Conservation (phyloP, 2,797 vertebrate genomes). For the Garrulus glandarius region DNA sequence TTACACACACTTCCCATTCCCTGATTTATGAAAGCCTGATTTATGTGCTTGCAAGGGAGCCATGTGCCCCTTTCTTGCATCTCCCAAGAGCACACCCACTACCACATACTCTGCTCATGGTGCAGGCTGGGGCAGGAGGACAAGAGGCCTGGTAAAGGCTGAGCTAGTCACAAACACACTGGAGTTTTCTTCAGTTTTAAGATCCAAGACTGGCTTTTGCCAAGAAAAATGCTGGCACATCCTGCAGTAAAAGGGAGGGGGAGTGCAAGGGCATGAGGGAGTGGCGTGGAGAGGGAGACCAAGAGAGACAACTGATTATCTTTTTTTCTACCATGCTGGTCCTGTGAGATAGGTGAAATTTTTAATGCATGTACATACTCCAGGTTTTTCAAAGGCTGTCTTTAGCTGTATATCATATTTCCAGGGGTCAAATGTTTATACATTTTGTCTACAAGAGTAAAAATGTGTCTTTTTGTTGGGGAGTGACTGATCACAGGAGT, state of each 20-base stretch:
- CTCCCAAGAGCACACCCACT: neutral
- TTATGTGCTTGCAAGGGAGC: neutral
- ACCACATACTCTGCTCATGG: rapidly evolving
- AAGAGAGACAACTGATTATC: neutral
- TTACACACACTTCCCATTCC: neutral
- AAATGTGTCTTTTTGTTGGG: constrained; percentile 12
- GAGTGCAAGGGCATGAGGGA: neutral
- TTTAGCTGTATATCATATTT: constrained; percentile 24
- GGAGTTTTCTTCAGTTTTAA: neutral
- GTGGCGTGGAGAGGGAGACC: neutral
- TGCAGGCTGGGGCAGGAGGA: rapidly evolving
- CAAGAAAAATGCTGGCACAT: constrained; percentile 53
- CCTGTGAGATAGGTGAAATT: constrained; percentile 14
- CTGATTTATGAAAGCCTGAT: neutral
- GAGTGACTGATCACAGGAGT: neutral
- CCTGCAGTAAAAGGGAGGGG: neutral
- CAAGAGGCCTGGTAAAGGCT: neutral
- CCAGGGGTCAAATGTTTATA: constrained; percentile 33
- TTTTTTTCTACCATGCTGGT: neutral
- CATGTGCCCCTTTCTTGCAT: neutral
- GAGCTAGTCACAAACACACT: neutral
- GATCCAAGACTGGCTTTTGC: constrained; percentile 9
- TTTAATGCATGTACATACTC: neutral
- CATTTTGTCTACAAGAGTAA: constrained; percentile 8
- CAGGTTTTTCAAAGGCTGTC: neutral